These are phyloP conservation scores for Aricia artaxerxes DNA, from an alignment of 2,888 invertebrate genomes.

Conservation along the genomic window DNA sequence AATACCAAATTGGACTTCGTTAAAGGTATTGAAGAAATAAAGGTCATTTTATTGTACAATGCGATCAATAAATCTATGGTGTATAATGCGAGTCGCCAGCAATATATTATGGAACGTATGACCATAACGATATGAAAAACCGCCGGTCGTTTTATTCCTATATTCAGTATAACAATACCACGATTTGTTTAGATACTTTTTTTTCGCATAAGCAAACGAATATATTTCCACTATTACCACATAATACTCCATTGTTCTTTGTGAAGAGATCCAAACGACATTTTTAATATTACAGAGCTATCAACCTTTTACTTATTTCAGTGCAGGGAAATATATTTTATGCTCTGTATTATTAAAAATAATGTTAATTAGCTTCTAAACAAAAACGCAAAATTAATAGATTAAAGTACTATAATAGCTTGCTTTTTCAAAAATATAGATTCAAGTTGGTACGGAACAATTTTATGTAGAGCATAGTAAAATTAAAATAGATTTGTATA, in stretches of 20 bases:
- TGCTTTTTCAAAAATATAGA: too few species aligned
- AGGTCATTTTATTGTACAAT: slow-evolving; percentile 19
- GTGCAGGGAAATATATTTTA: not conserved
- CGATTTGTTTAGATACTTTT: slow-evolving; percentile 79
- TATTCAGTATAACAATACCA: slow-evolving; percentile 70
- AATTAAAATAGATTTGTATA: too few species aligned
- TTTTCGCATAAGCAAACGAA: slow-evolving; percentile 71
- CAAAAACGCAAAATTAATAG: too few species aligned
- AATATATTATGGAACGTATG: slow-evolving; percentile 46
- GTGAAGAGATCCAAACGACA: slow-evolving; percentile 74
- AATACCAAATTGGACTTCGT: slow-evolving; percentile 26
- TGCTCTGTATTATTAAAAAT: not conserved
- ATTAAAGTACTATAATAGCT: too few species aligned
- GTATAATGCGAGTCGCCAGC: slow-evolving; percentile 39
- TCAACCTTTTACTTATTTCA: slow-evolving; percentile 35
- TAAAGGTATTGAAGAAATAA: slow-evolving; percentile 2
- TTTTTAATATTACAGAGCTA: slow-evolving; percentile 67
- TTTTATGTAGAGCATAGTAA: too few species aligned
- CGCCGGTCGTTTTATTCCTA: slow-evolving; percentile 59
- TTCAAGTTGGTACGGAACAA: too few species aligned
- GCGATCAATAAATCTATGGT: slow-evolving; percentile 37
- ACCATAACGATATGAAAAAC: slow-evolving; percentile 53
- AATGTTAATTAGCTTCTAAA: not conserved
- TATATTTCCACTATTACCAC: slow-evolving; percentile 80
- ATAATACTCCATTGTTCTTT: slow-evolving; percentile 79